Evolutionary conservation across 2,113 vertebrate genomes (phyloP), one percentile per base, ranked within the genome.

Genomic region (Henicopernis longicauda): DNA sequence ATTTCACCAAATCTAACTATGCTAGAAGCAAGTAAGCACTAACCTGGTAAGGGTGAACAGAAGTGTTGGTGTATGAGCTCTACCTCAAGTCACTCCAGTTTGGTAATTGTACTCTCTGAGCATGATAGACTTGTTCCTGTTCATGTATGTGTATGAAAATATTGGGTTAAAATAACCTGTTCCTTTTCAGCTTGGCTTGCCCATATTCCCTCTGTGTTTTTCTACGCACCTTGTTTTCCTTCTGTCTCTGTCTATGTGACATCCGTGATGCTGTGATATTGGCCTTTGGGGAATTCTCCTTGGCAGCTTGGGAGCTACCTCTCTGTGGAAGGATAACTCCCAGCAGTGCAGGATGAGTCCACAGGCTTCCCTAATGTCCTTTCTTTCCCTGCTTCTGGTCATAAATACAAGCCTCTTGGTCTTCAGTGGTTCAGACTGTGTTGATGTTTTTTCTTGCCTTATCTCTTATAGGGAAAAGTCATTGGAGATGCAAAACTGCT

Each of bases 401-500:
- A 54, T 38, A 84, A 86, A n/a, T 44, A 52, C 6, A 67, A 77
- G 2, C 6, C 11, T 74, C 7, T 42, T 42, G 16, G 10, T 67
- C 34, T 76, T 86, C 11, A 4, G 45, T 54, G 52, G 5, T 93
- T 91, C 22, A 10, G 34, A 54, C 15, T 87, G 32, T 77, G 10
- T 31, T 90, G 26, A 93, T 70, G 18, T 54, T 96, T 95, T 95
- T 87, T 93, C 62, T 86, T 89, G 22, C 62, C 16, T 97, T 95
- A 14, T 95, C 52, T 95, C 40, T 97, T 94, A 14, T 40, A 93
- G 96, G 95, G 97, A 92, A 97, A 95, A 96, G 94, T 95, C 86
- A 95, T 83, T 92, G 94, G 93, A 91, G 97, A 97, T 84, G 69
- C 91, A 79, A 97, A 97, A 86, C 95, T 94, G 49, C 89, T 96